Evolutionary conservation across 2,113 vertebrate genomes (phyloP), one percentile per base, ranked within the genome.

Genomic region (Leucopsar rothschildi): DNA sequence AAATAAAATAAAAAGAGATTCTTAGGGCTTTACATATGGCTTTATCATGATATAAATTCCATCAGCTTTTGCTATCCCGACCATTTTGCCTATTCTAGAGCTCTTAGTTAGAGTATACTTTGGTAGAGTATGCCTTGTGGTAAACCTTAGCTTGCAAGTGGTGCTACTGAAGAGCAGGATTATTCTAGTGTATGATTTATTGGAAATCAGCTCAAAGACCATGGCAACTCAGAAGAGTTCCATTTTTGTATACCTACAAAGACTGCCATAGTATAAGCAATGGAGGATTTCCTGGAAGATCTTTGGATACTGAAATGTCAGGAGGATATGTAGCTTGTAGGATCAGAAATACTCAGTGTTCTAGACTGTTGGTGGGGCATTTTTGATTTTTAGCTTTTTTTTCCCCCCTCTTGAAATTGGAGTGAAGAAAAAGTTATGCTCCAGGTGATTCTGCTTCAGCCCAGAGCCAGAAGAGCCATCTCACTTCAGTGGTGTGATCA

Each of bases 221-320:
- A 10, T 0, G 0, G 45, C 49, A 87, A 0, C 31, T 31, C 40
- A 7, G 28, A 37, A 76, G 44, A 72, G 28, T 53, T 64, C 6
- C 7, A 18, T 29, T 64, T 87, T 50, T 3, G 0, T 56, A 10
- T 42, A 31, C 5, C 4, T 72, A 8, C 27, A 37, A 59, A 73
- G 71, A 52, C 15, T 50, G 24, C 19, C 28, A 27, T 12, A 4
- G n/a, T 31, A 10, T 40, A 40, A 75, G 12, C 42, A 72, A 9
- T 17, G 25, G 70, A 77, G 13, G 9, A 9, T 75, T 86, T 90
- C 45, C 37, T 93, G 44, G 52, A 75, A 59, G 60, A 37, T 49
- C 3, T 31, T 70, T 63, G 17, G 21, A 7, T 52, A 27, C 15
- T 39, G 56, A 55, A 88, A 42, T 59, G n/a, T 33, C 76, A 75